Conservation (phyloP, 2,797 vertebrate genomes). For the Champsocephalus esox region DNA sequence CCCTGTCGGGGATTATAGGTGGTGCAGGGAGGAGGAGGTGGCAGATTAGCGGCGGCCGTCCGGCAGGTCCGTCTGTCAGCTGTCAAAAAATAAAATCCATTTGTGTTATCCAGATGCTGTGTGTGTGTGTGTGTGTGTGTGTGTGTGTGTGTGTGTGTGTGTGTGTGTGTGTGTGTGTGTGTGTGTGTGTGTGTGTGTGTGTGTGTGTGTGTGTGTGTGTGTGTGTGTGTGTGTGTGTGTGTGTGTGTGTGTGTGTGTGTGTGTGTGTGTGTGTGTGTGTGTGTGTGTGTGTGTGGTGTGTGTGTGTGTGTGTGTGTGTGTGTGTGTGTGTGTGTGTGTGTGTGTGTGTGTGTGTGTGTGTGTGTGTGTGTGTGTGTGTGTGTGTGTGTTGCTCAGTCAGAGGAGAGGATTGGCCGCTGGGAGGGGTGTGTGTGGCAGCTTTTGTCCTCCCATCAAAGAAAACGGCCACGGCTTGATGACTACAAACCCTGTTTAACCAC, state of each 20-base stretch:
- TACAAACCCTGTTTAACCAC: slow-evolving; percentile 53
- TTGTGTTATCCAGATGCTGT: slow-evolving; percentile 84
- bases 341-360: background rate
- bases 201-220: slow-evolving; percentile 35
- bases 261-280: too few species aligned
- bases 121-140: too few species aligned
- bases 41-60: slow-evolving; percentile 75
- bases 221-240: slow-evolving; percentile 39
- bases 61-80: slow-evolving; percentile 78
- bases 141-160: too few species aligned
- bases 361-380: slow-evolving; percentile 42
- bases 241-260: too few species aligned
- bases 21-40: slow-evolving; percentile 49
- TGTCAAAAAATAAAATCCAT: slow-evolving; percentile 84
- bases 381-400: slow-evolving; percentile 60
- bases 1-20: slow-evolving; percentile 77
- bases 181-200: slow-evolving; percentile 46
- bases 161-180: slow-evolving; percentile 46
- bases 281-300: slow-evolving; percentile 3
- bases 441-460: slow-evolving; percentile 78
- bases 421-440: slow-evolving; percentile 49
- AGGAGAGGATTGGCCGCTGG: slow-evolving; percentile 64
- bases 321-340: slow-evolving; percentile 1
- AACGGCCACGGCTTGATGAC: slow-evolving; percentile 60
- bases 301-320: too few species aligned